Conservation (phyloP, 64 coral and sea anemone species). For the Actinia equina region DNA sequence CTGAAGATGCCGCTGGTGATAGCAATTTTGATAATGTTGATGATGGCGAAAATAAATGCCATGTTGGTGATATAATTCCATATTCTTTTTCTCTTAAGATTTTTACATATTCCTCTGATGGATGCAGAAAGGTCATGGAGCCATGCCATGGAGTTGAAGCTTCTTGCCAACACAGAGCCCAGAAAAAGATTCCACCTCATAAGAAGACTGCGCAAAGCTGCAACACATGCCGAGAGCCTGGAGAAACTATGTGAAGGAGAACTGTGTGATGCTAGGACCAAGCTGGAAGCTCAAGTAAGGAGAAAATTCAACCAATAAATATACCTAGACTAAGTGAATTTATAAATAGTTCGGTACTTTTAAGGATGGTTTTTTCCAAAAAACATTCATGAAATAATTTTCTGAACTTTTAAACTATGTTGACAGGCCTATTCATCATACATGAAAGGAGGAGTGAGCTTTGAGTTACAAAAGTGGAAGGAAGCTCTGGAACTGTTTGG, state of each 20-base stretch:
- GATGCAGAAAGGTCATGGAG: constrained; percentile 99
- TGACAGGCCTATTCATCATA: constrained; percentile 88
- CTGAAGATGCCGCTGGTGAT: neutral
- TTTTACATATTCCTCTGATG: constrained; percentile 93
- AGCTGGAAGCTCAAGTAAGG: constrained; percentile 87
- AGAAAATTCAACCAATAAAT: neutral
- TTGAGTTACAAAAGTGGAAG: constrained; percentile 97
- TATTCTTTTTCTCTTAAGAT: constrained; percentile 39
- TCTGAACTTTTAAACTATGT: neutral
- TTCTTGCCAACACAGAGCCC: constrained; percentile 85
- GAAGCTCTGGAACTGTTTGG: constrained; percentile 94
- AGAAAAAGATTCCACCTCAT: constrained; percentile 93
- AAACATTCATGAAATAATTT: too few species aligned
- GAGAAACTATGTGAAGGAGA: constrained; percentile 77
- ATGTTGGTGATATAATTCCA: too few species aligned
- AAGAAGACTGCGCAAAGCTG: constrained; percentile 86
- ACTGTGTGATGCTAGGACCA: constrained; percentile 88
- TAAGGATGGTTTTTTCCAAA: too few species aligned
- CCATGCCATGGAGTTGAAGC: constrained; percentile 97
- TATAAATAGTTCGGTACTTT: too few species aligned
- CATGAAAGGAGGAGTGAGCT: constrained; percentile 91
- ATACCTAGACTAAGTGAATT: too few species aligned
- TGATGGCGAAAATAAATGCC: too few species aligned
- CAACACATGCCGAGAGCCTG: constrained; percentile 64
- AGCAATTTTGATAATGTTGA: too few species aligned